Evolutionary conservation across 2,888 invertebrate species (phyloP).

Genomic region (Harpalus rufipes): DNA sequence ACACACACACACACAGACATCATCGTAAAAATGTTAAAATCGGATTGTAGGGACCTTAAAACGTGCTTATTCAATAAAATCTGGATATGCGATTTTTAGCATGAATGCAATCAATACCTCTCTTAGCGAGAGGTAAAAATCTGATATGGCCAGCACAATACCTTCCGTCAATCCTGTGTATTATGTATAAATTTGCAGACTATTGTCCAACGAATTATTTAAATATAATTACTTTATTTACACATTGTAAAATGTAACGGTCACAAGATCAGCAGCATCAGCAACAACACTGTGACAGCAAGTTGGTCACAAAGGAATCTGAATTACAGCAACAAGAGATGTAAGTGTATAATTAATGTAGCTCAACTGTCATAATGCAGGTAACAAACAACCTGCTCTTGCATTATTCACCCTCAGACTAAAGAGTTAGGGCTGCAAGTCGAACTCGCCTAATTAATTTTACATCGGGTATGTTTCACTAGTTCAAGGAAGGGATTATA

Average conservation of each 20-base stretch:
- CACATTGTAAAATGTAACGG: neutral
- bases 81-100: too few relatives aligned
- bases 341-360: slow-evolving; percentile 61
- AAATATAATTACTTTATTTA: neutral
- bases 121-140: too few relatives aligned
- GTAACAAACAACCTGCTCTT: slow-evolving; percentile 16
- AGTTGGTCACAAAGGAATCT: slow-evolving; percentile 26
- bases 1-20: too few relatives aligned
- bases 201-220: too few relatives aligned
- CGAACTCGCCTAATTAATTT: slow-evolving; percentile 41
- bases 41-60: too few relatives aligned
- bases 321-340: slow-evolving; percentile 12
- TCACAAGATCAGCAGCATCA: neutral
- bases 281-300: neutral
- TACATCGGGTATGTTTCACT: neutral
- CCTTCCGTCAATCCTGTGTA: too few relatives aligned
- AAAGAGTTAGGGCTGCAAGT: slow-evolving; percentile 6
- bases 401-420: slow-evolving; percentile 47
- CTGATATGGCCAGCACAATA: too few relatives aligned
- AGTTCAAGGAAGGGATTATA: neutral
- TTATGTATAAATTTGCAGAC: too few relatives aligned
- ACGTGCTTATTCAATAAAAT: too few relatives aligned
- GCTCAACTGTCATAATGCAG: slow-evolving; percentile 48
- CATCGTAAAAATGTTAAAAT: too few relatives aligned
- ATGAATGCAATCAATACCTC: too few relatives aligned